A percentile compares a stretch with the other conserved stretches of the same genome.
Conservation (phyloP, 1,140 invertebrate genomes). For the Cyclargus thomasi region DNA sequence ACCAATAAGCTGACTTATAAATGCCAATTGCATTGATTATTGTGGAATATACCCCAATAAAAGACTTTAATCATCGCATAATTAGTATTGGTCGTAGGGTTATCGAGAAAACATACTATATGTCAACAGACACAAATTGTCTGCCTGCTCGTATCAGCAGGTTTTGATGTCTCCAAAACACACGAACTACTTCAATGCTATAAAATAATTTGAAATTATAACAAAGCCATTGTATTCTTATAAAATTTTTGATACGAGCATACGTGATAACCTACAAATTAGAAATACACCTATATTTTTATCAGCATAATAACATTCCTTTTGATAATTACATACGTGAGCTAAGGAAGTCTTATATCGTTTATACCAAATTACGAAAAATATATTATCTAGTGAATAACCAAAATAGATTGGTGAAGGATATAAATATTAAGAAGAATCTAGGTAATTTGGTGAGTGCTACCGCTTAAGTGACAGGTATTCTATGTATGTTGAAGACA, state of each 20-base stretch:
- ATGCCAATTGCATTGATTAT: neutral
- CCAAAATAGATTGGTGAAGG: too few species aligned
- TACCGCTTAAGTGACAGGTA: too few species aligned
- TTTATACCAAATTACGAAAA: too few species aligned
- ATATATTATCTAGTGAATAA: too few species aligned
- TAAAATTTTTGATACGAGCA: too few species aligned
- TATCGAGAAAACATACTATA: constrained; percentile 3
- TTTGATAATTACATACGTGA: too few species aligned
- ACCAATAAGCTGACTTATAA: neutral
- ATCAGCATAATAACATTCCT: too few species aligned
- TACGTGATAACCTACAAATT: neutral
- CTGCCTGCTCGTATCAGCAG: neutral
- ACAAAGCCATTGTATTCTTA: neutral
- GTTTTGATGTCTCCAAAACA: neutral
- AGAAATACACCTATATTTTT: too few species aligned
- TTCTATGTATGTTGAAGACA: too few species aligned
- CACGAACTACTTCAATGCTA: neutral
- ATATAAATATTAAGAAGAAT: too few species aligned
- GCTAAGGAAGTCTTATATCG: too few species aligned
- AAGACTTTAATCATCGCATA: constrained; percentile 1
- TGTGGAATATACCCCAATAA: constrained; percentile 7
- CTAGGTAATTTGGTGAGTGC: too few species aligned
- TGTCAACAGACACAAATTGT: constrained; percentile 4
- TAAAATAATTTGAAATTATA: neutral
- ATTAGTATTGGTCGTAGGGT: constrained; percentile 1